These are phyloP conservation scores for Frankliniella fusca DNA, from an alignment of 2,888 invertebrate genomes.

Conservation along the genomic window DNA sequence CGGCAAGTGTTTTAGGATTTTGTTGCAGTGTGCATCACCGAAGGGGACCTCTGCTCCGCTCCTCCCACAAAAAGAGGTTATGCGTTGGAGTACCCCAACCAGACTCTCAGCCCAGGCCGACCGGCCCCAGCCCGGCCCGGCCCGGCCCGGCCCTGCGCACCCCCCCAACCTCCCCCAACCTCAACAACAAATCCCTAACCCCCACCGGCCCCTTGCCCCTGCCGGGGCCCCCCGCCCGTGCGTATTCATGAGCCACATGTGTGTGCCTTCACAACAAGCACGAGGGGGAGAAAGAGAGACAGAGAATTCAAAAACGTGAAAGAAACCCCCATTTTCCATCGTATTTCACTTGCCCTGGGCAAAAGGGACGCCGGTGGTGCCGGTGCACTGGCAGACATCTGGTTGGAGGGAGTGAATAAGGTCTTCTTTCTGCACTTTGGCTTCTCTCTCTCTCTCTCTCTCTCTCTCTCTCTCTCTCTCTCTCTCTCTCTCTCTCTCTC, in stretches of 20 bases:
- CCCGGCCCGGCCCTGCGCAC: too few species aligned
- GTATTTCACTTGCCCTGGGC: conserved; percentile 15
- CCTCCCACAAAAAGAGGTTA: conserved; percentile 14
- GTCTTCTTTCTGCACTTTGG: neutral
- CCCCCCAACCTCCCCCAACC: too few species aligned
- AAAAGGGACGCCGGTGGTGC: neutral
- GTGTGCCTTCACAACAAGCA: neutral
- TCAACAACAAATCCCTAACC: neutral
- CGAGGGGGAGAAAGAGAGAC: neutral
- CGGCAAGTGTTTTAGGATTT: neutral
- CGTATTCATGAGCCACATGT: conserved; percentile 9
- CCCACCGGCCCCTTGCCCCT: neutral
- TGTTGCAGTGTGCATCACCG: neutral
- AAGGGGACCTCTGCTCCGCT: neutral
- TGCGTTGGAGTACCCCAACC: neutral
- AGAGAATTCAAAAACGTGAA: neutral
- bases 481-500: too few species aligned
- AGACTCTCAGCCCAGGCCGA: neutral
- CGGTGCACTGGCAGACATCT: neutral
- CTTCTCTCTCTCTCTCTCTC: neutral
- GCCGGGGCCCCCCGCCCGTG: neutral
- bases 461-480: neutral
- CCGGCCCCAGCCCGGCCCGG: neutral
- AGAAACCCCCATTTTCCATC: conserved; percentile 20
- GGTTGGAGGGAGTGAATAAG: conserved; percentile 11